These are phyloP conservation scores for Hirtodrosophila alboralis DNA, from an alignment of 2,888 invertebrate genomes.

Conservation along the genomic window DNA sequence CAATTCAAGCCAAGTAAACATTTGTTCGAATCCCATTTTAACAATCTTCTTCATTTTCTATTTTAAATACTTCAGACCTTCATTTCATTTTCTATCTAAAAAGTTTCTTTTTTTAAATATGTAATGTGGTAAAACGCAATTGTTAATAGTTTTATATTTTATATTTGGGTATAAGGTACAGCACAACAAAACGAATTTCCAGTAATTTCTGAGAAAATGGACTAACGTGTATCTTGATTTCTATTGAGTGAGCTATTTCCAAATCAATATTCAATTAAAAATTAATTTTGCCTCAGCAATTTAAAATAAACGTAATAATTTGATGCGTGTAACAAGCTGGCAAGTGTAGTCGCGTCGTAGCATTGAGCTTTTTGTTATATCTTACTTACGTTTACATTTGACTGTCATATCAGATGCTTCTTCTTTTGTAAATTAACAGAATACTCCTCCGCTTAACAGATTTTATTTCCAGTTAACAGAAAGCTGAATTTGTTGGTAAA, in stretches of 20 bases:
- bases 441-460: not conserved
- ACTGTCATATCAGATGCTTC: not conserved
- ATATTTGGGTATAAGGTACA: no score
- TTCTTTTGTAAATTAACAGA: slow-evolving; percentile 1
- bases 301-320: not conserved
- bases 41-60: slow-evolving; percentile 6
- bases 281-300: not conserved
- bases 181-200: no score
- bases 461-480: slow-evolving; percentile 2
- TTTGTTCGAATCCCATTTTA: slow-evolving; percentile 46
- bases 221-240: no score
- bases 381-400: not conserved
- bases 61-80: slow-evolving; percentile 3
- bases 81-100: not conserved
- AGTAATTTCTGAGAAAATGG: no score
- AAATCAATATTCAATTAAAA: no score
- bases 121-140: no score
- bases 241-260: no score
- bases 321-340: not conserved
- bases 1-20: slow-evolving; percentile 46
- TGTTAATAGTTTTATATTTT: not conserved
- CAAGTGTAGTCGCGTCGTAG: not conserved
- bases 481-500: no score
- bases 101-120: not conserved
- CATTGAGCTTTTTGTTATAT: not conserved